Percentiles rank a stretch among this genome's conserved stretches.
Evolutionary conservation across 2,113 vertebrate genomes (phyloP).

Genomic region (Zosterops borbonicus): DNA sequence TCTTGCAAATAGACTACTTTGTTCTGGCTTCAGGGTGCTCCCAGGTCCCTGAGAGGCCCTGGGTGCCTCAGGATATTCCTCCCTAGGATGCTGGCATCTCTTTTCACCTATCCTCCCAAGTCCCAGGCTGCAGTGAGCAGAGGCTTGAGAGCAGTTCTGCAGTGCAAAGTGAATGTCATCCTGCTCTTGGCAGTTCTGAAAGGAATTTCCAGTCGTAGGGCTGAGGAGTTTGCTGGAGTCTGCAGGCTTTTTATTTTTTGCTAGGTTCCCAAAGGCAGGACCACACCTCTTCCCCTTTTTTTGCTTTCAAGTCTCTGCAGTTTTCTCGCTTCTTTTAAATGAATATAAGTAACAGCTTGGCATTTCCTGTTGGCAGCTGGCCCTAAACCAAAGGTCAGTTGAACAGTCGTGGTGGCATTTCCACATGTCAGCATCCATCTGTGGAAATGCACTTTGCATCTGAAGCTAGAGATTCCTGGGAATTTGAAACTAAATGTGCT

Average conservation of each 20-base stretch:
- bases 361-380: conserved; percentile 45
- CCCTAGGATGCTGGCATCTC: neutral
- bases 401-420: conserved; percentile 31
- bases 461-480: conserved; percentile 34
- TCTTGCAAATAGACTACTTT: neutral
- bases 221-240: neutral
- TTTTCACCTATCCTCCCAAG: neutral
- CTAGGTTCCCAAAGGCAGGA: neutral
- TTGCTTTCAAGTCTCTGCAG: neutral
- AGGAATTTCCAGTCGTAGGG: neutral
- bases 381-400: conserved; percentile 56
- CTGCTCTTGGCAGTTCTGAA: neutral
- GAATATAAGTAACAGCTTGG: conserved; percentile 33
- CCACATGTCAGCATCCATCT: conserved; percentile 48
- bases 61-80: neutral
- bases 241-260: neutral
- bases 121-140: neutral
- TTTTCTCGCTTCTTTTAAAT: neutral
- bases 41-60: neutral
- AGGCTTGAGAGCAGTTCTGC: neutral
- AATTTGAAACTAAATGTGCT: conserved; percentile 27
- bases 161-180: neutral
- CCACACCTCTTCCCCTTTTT: neutral
- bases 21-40: neutral
- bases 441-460: conserved; percentile 4